Percentiles rank a stretch among this genome's conserved stretches.
These are phyloP conservation scores for Acholoe squamosa DNA, from an alignment of 2,888 invertebrate species.

Conservation along the genomic window DNA sequence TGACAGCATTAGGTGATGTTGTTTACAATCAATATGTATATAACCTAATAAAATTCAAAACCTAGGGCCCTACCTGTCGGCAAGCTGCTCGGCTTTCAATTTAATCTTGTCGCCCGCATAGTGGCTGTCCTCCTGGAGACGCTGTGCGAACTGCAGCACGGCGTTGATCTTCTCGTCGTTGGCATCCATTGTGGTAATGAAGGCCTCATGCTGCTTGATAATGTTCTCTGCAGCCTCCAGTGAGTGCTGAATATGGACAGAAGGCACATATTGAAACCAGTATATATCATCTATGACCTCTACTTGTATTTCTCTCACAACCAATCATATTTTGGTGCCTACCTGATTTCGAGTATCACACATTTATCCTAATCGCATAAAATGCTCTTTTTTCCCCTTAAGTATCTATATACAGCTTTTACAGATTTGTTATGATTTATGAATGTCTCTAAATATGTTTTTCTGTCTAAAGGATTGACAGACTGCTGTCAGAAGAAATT, in stretches of 20 bases:
- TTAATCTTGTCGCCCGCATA: slow-evolving; percentile 98
- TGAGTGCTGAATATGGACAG: slow-evolving; percentile 85
- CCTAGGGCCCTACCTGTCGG: slow-evolving; percentile 86
- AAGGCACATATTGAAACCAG: background rate
- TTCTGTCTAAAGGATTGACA: too few species aligned
- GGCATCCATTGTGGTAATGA: slow-evolving; percentile 99
- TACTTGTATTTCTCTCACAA: background rate
- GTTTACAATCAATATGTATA: too few species aligned
- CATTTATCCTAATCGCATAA: too few species aligned
- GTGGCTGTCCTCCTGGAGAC: slow-evolving; percentile 93
- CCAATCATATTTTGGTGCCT: too few species aligned
- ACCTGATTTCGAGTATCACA: too few species aligned
- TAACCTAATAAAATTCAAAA: background rate
- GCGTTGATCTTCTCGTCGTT: slow-evolving; percentile 99
- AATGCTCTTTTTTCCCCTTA: too few species aligned
- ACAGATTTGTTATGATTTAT: too few species aligned
- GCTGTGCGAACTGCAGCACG: slow-evolving; percentile 96
- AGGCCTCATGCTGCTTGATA: slow-evolving; percentile 98
- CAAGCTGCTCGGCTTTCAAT: slow-evolving; percentile 97
- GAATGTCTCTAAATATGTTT: too few species aligned
- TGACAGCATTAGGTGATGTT: too few species aligned
- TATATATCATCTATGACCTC: background rate
- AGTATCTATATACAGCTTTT: too few species aligned
- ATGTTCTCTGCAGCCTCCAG: slow-evolving; percentile 98
- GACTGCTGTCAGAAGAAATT: too few species aligned